A percentile compares a stretch with the other conserved stretches of the same genome.
Evolutionary conservation across 2,113 vertebrate genomes (phyloP).

Genomic region (Gila orcuttii): DNA sequence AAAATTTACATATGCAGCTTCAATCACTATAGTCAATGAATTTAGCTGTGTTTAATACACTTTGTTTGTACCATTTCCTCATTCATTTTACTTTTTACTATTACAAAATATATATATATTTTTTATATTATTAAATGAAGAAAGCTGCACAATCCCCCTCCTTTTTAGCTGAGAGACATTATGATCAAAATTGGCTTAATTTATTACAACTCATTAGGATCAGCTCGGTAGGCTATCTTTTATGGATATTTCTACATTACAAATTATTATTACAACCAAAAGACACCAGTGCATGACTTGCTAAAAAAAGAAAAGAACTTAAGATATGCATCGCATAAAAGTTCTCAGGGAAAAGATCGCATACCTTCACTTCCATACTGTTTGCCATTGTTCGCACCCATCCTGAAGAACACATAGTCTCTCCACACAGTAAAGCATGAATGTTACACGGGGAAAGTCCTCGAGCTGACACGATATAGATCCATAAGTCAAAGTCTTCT

Average conservation of each 20-base stretch:
- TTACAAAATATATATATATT: no score
- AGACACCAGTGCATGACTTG: background rate
- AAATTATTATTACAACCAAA: background rate
- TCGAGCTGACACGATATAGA: background rate
- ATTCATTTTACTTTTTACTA: background rate
- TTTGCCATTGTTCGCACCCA: slow-evolving; percentile 98
- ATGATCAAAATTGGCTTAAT: background rate
- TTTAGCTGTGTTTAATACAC: background rate
- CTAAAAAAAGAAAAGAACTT: background rate
- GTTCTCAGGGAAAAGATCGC: slow-evolving; percentile 49
- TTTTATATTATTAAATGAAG: no score
- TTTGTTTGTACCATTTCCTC: background rate
- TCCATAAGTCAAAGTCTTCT: background rate
- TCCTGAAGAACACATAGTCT: slow-evolving; percentile 90
- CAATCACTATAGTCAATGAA: background rate
- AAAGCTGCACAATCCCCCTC: background rate
- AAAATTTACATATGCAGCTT: background rate
- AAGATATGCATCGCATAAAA: no score
- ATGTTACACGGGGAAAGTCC: slow-evolving; percentile 35
- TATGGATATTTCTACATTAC: no score
- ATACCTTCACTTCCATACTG: slow-evolving; percentile 96
- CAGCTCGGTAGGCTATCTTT: no score
- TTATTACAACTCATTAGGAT: background rate
- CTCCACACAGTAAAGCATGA: slow-evolving; percentile 52
- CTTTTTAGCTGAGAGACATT: background rate